These are phyloP conservation scores for fruit fly (Drosophila melanogaster) DNA, from an alignment of 1,140 invertebrate species.

Conservation along the genomic window DNA sequence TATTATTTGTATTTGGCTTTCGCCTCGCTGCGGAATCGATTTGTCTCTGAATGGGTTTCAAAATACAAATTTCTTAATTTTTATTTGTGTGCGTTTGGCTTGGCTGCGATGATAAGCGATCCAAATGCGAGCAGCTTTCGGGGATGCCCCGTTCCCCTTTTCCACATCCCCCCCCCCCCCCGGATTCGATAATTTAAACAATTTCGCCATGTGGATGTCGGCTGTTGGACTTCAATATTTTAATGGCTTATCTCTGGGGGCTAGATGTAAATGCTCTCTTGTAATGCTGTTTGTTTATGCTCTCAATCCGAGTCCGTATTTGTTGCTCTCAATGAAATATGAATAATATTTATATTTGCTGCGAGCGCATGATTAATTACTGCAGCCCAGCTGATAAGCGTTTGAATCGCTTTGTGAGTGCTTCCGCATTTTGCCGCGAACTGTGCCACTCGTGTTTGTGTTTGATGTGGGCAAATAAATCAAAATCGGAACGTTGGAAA, in stretches of 20 bases:
- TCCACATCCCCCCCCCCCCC: neutral
- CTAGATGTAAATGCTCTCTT: slow-evolving; percentile 25
- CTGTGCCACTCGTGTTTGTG: slow-evolving; percentile 61
- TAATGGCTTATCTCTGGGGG: slow-evolving; percentile 68
- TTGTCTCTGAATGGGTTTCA: slow-evolving; percentile 71
- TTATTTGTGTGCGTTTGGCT: slow-evolving; percentile 13
- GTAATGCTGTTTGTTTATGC: slow-evolving; percentile 47
- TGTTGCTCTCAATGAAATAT: slow-evolving; percentile 55
- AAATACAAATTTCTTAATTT: slow-evolving; percentile 67
- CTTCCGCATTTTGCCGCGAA: slow-evolving; percentile 63
- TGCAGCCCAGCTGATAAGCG: slow-evolving; percentile 42
- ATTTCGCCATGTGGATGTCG: slow-evolving; percentile 66
- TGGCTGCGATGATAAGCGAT: slow-evolving; percentile 53
- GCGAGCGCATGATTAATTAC: slow-evolving; percentile 46
- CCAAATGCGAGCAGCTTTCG: slow-evolving; percentile 32
- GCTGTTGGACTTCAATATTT: slow-evolving; percentile 66
- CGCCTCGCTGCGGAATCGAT: slow-evolving; percentile 26
- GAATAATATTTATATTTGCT: slow-evolving; percentile 54
- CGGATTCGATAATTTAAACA: slow-evolving; percentile 58
- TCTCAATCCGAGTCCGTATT: slow-evolving; percentile 18
- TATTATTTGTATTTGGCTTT: slow-evolving; percentile 76
- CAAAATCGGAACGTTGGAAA: slow-evolving; percentile 48
- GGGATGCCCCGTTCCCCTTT: neutral
- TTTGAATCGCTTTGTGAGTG: slow-evolving; percentile 32
- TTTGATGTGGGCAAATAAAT: slow-evolving; percentile 69